Evolutionary conservation across 53 echinoderm and acorn worm species (phyloP), one percentile per base, ranked within the genome.

Genomic region (Echinarachnius parma): DNA sequence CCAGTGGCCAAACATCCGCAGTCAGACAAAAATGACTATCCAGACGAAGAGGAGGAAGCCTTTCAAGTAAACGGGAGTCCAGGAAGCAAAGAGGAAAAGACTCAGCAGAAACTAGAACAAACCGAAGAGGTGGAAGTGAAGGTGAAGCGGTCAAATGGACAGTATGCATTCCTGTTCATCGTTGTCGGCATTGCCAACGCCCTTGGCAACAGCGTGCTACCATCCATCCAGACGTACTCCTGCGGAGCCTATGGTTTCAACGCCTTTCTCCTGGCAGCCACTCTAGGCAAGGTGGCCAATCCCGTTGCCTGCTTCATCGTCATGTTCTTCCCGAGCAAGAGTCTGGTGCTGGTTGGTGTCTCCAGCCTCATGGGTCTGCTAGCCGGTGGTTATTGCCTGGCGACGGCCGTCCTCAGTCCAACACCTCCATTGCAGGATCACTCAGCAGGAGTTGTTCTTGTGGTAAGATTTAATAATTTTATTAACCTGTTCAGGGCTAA

Each of bases 221-320:
- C 96, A 2, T 91, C 96, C 34, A 82, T 96, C 27, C 91, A 91
- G 69, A 87, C 85, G 22, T 96, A 84, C 53, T 96, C 96, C n/a
- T 81, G 84, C 7, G 91, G 84, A 0, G 84, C 91, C 18, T 96
- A 96, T 36, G 86, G 91, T 2, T 65, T 87, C 25, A 77, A 84
- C 2, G 81, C 96, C 9, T 96, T 87, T 75, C 85, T 92, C 3
- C 84, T 87, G 4, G 91, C 91, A 27, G 87, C 90, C 0, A 87
- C 96, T 0, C 75, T 96, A n/a, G 80, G 82, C 5, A 81, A 96
- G 30, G 85, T 96, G 9, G 87, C 83, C 34, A 88, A 87, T 48
- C 96, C 96, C 21, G 26, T 85, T 0, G 91, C 85, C 28, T 91
- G 87, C 24, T 84, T 87, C 65, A 28, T 80, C n/a, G 93, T 89